Evolutionary conservation across 2,113 vertebrate genomes (phyloP), one percentile per base, ranked within the genome.

Genomic region (Plecotus auritus): DNA sequence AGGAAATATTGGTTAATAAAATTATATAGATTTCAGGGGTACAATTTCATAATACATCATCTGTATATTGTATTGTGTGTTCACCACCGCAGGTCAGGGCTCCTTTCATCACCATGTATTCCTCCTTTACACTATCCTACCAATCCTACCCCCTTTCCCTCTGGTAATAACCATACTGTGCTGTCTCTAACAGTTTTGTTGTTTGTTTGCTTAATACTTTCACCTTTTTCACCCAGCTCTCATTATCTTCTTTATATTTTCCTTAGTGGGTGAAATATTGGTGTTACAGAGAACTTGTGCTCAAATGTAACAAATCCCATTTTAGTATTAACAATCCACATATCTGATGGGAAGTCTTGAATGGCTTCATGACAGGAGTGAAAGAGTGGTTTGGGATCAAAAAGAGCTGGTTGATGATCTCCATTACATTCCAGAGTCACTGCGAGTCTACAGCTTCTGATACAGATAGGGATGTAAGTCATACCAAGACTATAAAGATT

Each of bases 391-490:
- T 3, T 73, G 12, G 30, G 20, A 2, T 92, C 12, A 59, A 59
- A 86, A 17, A 42, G 12, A 3, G 1, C 22, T 66, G n/a, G 5
- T 37, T 70, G 51, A 74, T 81, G 12, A 56, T 28, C 7, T 64
- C 7, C 10, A 70, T 47, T 59, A 67, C 35, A 10, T 56, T 7
- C 47, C 47, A 74, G 49, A 76, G 5, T 28, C 40, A 61, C 1
- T 67, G 4, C 9, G 14, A 32, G 2, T 54, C 1, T 73, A 88
- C 5, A 14, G 8, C 45, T 69, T 64, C 12, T 83, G 45, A 37
- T 9, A 22, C 0, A 82, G 37, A 30, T 1, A 26, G 11, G 1
- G 2, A 2, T 72, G 0, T 45, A 3, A 56, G 59, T 83, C n/a
- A 61, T 14, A 4, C 23, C 30, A 74, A 47, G 18, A 18, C 11